Percentiles rank a stretch among this genome's conserved stretches.
Evolutionary conservation across 2,888 invertebrate genomes (phyloP).

Genomic region (Erpobdella octoculata): DNA sequence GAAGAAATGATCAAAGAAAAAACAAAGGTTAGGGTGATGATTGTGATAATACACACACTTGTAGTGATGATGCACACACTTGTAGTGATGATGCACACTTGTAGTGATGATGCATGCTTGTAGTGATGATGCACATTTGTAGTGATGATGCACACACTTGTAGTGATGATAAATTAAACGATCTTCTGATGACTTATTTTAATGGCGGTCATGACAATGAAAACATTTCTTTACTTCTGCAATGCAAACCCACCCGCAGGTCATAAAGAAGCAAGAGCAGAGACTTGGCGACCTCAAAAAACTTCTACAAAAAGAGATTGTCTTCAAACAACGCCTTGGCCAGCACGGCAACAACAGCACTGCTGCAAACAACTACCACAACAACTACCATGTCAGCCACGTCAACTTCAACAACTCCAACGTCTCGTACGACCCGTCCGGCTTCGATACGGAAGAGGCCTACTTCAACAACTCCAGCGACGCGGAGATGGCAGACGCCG

Average conservation of each 20-base stretch:
- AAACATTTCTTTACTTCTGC: background rate
- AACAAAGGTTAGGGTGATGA: background rate
- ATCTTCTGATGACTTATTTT: background rate
- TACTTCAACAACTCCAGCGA: constrained; percentile 9
- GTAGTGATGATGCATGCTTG: too few species aligned
- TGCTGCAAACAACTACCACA: background rate
- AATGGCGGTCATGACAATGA: background rate
- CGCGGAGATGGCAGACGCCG: background rate
- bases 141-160: background rate
- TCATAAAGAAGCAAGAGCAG: constrained; percentile 75
- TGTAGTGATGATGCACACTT: background rate
- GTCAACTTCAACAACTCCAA: background rate
- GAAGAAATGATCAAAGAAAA: background rate
- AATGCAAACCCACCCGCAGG: constrained; percentile 37
- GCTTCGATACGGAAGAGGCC: background rate
- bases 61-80: background rate
- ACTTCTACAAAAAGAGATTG: constrained; percentile 76
- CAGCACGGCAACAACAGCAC: background rate
- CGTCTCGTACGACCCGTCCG: background rate
- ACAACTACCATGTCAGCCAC: background rate
- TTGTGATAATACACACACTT: background rate
- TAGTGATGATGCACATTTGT: too few species aligned
- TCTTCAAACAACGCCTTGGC: constrained; percentile 32
- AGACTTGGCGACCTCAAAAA: constrained; percentile 81
- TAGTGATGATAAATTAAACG: too few species aligned